Conservation (phyloP, 2,113 vertebrate species). For the Lagopus muta region DNA sequence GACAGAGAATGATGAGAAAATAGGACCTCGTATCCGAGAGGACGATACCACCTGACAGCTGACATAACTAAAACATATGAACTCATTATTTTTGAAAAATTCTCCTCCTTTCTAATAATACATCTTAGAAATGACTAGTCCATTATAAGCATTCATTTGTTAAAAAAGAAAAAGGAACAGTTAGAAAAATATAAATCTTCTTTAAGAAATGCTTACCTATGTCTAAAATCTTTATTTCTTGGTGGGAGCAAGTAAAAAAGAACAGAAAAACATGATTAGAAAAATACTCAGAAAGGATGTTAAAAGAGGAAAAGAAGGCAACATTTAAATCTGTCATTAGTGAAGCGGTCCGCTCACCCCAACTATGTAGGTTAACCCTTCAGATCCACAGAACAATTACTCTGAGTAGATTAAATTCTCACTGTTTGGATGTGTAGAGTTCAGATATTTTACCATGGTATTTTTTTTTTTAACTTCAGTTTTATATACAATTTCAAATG, state of each 20-base stretch:
- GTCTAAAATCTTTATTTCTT: constrained; percentile 99
- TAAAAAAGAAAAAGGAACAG: constrained; percentile 63
- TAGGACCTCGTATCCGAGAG: constrained; percentile 32
- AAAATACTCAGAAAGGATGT: constrained; percentile 65
- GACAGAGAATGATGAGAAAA: constrained; percentile 50
- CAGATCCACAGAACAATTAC: constrained; percentile 1
- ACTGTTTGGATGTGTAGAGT: not conserved
- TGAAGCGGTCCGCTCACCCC: not conserved
- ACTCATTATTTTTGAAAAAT: constrained; percentile 70
- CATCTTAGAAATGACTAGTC: constrained; percentile 61
- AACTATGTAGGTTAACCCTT: not conserved
- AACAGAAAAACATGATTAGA: constrained; percentile 79
- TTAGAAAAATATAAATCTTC: constrained; percentile 71
- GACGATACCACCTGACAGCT: constrained; percentile 41
- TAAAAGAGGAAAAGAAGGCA: constrained; percentile 64
- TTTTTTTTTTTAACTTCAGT: not conserved
- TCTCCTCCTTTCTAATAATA: constrained; percentile 50
- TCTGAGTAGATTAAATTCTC: not conserved
- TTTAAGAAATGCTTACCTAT: constrained; percentile 92
- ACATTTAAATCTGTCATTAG: constrained; percentile 42
- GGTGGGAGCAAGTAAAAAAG: constrained; percentile 81
- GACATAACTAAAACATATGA: constrained; percentile 69
- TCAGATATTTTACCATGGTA: not conserved
- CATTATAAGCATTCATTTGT: constrained; percentile 68
- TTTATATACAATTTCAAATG: not conserved